Conservation (phyloP, 2,888 invertebrate species). For the Cenopis cana region DNA sequence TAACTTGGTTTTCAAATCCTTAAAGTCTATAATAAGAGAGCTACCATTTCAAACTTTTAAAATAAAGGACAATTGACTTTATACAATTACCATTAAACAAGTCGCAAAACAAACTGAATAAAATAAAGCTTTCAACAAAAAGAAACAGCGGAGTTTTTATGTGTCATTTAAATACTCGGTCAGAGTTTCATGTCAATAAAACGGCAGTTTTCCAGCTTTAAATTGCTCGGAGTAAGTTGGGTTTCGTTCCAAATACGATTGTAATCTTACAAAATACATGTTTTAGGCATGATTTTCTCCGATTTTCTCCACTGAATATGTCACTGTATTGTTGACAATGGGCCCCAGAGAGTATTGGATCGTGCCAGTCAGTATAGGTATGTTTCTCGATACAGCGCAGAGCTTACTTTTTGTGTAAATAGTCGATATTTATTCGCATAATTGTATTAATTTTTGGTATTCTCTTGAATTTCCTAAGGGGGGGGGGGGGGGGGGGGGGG, state of each 20-base stretch:
- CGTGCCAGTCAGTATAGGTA: no score
- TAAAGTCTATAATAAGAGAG: neutral
- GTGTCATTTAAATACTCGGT: constrained; percentile 46
- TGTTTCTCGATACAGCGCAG: neutral
- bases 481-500: no score
- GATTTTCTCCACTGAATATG: no score
- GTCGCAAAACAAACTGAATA: constrained; percentile 15
- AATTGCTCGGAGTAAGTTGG: constrained; percentile 32
- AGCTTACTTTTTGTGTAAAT: neutral
- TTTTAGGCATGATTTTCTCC: neutral
- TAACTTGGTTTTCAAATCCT: neutral
- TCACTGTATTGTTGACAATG: no score
- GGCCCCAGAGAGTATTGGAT: neutral
- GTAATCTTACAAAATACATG: neutral
- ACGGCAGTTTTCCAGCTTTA: constrained; percentile 31
- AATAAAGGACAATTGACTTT: neutral
- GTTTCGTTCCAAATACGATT: constrained; percentile 1
- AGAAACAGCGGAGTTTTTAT: constrained; percentile 25
- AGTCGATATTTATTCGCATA: no score
- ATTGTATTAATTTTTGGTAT: no score
- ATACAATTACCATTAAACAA: constrained; percentile 19
- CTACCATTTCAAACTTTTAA: neutral
- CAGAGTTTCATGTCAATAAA: constrained; percentile 44
- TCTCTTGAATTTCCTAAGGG: no score
- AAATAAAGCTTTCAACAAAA: constrained; percentile 22